phyloP scores from a whole-genome alignment of 1,140 invertebrate species.

The Camponotus vicinus region DNA sequence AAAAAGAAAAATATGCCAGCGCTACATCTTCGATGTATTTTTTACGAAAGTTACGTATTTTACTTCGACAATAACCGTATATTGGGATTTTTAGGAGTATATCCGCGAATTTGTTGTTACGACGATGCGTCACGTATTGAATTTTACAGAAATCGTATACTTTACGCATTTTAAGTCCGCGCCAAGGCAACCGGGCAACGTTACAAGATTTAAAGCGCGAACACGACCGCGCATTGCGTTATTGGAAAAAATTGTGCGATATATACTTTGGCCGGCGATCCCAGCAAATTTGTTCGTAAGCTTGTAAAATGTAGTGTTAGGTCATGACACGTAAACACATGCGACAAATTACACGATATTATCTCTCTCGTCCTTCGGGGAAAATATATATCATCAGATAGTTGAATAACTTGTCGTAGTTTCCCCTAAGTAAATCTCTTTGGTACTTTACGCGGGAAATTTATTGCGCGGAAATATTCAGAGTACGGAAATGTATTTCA shows the following conservation, averaged over 20 bases:
- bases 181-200: constrained; percentile 28
- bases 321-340: constrained; percentile 1
- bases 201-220: constrained; percentile 43
- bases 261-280: background rate
- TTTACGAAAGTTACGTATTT: background rate
- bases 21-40: background rate
- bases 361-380: background rate
- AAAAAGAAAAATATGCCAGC: background rate
- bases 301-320: constrained; percentile 3
- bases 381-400: constrained; percentile 38
- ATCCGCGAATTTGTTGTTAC: background rate
- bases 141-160: constrained; percentile 11
- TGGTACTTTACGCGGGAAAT: constrained; percentile 5
- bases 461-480: constrained; percentile 27
- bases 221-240: background rate
- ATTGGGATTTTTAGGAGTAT: background rate
- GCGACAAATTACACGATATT: constrained; percentile 2
- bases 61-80: background rate
- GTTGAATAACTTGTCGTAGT: constrained; percentile 8
- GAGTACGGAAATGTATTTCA: background rate
- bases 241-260: constrained; percentile 36
- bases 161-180: background rate
- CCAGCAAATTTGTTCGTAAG: background rate
- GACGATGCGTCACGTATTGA: constrained; percentile 24
- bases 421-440: background rate